Conservation (phyloP, 2,113 vertebrate species). For the Neoarius graeffei region DNA sequence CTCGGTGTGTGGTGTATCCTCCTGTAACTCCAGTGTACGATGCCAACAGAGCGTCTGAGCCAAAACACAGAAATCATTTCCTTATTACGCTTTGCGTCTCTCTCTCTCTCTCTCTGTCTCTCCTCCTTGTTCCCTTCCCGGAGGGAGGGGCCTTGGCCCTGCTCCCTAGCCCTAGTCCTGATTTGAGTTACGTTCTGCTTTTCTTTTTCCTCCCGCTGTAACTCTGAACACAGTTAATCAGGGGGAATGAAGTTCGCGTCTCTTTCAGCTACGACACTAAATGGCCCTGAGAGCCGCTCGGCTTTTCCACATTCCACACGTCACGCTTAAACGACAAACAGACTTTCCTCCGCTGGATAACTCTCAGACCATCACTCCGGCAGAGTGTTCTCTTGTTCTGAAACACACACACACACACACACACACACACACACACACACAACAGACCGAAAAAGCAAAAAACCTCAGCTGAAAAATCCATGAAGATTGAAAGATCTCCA, state of each 20-base stretch:
- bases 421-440: conserved; percentile 21
- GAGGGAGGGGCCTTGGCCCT: conserved; percentile 12
- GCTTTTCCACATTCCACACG: conserved; percentile 30
- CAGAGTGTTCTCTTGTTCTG: background rate
- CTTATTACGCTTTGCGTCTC: conserved; percentile 28
- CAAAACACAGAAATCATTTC: conserved; percentile 32
- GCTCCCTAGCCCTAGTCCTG: conserved; percentile 42
- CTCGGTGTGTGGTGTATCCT: background rate
- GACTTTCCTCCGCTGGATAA: conserved; percentile 28
- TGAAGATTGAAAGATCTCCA: conserved; percentile 24
- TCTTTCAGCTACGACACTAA: background rate
- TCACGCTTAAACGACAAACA: conserved; percentile 51
- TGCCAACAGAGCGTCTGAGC: background rate
- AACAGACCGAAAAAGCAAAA: background rate
- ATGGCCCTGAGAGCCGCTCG: background rate
- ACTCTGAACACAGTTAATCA: conserved; percentile 51
- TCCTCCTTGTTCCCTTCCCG: background rate
- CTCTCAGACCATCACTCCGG: background rate
- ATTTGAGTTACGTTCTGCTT: conserved; percentile 43
- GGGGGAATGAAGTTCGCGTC: conserved; percentile 56
- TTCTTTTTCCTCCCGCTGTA: conserved; percentile 13
- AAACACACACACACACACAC: background rate
- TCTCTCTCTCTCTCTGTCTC: conserved; percentile 15
- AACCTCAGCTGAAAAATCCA: background rate
- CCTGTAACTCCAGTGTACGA: background rate